Conservation (phyloP, 2,888 invertebrate species). For the Eupithecia subfuscata region DNA sequence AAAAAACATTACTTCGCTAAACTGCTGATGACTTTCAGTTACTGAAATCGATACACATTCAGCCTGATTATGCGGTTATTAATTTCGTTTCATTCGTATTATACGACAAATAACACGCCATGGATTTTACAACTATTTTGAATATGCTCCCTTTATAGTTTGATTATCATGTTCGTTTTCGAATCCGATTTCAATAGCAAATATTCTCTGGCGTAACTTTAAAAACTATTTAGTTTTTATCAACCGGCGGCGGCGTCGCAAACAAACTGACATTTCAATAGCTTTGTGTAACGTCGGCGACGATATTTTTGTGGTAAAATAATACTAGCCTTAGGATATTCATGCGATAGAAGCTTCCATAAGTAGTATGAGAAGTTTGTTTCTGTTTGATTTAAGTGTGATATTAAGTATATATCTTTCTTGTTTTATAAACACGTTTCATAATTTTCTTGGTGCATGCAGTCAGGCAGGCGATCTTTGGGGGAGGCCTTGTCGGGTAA, state of each 20-base stretch:
- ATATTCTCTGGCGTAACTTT: neutral
- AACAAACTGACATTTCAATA: neutral
- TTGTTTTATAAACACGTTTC: neutral
- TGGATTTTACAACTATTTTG: slow-evolving; percentile 8
- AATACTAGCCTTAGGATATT: neutral
- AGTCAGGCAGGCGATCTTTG: neutral
- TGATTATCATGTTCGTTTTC: neutral
- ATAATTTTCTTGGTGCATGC: neutral
- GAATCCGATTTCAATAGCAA: neutral
- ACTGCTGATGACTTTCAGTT: slow-evolving; percentile 5
- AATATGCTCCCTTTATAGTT: neutral
- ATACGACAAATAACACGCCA: slow-evolving; percentile 10
- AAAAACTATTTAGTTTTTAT: slow-evolving; percentile 2
- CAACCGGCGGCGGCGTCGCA: neutral
- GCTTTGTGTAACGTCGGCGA: neutral
- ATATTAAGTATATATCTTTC: too few species aligned
- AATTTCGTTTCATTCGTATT: slow-evolving; percentile 1
- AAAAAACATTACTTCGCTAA: neutral
- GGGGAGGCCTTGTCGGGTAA: too few species aligned
- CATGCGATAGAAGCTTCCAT: neutral
- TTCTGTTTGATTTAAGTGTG: too few species aligned
- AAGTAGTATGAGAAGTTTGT: neutral
- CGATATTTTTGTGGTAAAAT: neutral
- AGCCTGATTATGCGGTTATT: slow-evolving; percentile 10
- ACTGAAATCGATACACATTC: slow-evolving; percentile 6